A percentile compares a stretch with the other conserved stretches of the same genome.
Evolutionary conservation across 2,888 invertebrate genomes (phyloP).

Genomic region (Harmothoe impar): DNA sequence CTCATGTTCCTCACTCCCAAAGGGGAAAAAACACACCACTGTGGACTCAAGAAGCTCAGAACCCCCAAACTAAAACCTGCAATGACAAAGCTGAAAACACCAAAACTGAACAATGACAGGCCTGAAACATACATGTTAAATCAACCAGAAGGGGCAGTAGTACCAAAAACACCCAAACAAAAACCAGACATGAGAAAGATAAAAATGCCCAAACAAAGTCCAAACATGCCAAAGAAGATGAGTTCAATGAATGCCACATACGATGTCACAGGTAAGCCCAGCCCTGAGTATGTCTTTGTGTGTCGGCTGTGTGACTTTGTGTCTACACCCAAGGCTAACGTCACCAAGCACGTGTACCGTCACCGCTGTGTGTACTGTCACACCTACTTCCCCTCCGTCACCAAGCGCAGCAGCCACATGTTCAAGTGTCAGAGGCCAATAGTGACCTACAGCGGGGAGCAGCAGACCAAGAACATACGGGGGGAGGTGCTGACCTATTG

Average conservation of each 20-base stretch:
- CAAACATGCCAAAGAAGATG: too few species aligned
- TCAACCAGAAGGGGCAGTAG: too few species aligned
- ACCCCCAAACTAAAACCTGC: background rate
- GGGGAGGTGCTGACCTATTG: background rate
- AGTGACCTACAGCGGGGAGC: background rate
- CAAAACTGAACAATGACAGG: background rate
- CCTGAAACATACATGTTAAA: too few species aligned
- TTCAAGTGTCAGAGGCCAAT: background rate
- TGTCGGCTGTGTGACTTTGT: background rate
- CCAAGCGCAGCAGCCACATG: background rate
- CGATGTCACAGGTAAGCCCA: background rate
- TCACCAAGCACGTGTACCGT: background rate
- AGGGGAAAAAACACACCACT: background rate
- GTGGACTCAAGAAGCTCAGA: background rate
- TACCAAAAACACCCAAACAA: too few species aligned
- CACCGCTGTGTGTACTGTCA: slow-evolving; percentile 10
- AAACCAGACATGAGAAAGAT: background rate
- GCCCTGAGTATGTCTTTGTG: background rate
- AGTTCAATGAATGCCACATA: too few species aligned
- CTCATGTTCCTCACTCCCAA: background rate
- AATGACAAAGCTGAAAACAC: background rate
- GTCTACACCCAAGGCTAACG: background rate
- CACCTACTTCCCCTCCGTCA: background rate
- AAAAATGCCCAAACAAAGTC: background rate
- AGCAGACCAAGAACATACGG: background rate